Evolutionary conservation across 1,140 invertebrate genomes (phyloP), one percentile per base, ranked within the genome.

Genomic region (Spodoptera frugiperda): DNA sequence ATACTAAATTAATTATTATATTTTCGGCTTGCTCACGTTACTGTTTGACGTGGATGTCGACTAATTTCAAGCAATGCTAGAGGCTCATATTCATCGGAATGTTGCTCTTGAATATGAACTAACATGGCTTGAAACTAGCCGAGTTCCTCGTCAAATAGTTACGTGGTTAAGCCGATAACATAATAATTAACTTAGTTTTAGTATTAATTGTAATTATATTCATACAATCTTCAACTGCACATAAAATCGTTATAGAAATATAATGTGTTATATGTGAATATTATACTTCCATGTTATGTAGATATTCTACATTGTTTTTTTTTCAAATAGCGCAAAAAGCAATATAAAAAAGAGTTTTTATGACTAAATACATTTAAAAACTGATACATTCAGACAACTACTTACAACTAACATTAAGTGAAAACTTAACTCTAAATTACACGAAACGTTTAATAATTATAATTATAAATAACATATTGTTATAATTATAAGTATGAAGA

Each of bases 401-500:
- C 53, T 55, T 57, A 71, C 14, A 46, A 39, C 68, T 71, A 71
- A 57, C 68, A 71, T 71, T 55, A 71, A 71, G 53, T 71, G 53
- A 44, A 73, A 61, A 59, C 71, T 61, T 73, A 73, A 59, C 15
- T 21, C 54, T 73, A 61, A 71, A 54, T 55, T 46, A 73, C 55
- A 73, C 48, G 51, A 71, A 72, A 73, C 46, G 61, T 49, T 25
- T 49, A 46, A 71, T 65, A 48, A 55, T n/a, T n/a, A n/a, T n/a
- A n/a, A n/a, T n/a, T 57, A 71, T 55, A 71, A 71, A 71, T 71
- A 71, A 55, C 68, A 44, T 55, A 71, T 71, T 8, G 2, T 30
- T n/a, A 25, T 39, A 39, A 53, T 55, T 71, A 51, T 73, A 73
- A 73, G 46, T 61, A 61, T 73, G 71, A 73, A 73, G 59, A 75